These are phyloP conservation scores for Sebastes schlegelii DNA, from an alignment of 2,113 vertebrate genomes.

Conservation along the genomic window DNA sequence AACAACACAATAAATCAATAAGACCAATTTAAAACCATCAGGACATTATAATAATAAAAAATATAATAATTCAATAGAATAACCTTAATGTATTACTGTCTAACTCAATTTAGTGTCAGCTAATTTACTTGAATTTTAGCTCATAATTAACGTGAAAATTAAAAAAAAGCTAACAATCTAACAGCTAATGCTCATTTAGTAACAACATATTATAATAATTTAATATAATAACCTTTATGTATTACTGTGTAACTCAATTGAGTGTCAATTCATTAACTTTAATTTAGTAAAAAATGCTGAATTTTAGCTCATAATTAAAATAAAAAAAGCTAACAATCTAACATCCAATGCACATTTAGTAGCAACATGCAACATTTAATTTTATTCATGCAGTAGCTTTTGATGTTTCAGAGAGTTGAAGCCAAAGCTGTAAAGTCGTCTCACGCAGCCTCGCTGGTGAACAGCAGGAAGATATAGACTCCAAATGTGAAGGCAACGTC, in stretches of 20 bases:
- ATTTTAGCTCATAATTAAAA: background rate
- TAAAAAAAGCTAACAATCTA: no score
- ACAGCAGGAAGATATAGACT: slow-evolving; percentile 15
- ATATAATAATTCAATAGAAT: no score
- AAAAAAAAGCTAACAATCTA: background rate
- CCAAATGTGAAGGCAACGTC: slow-evolving; percentile 18
- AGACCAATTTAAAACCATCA: no score
- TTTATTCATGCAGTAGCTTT: background rate
- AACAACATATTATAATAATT: background rate
- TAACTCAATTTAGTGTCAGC: no score
- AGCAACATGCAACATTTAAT: background rate
- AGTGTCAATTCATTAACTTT: background rate
- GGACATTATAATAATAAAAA: no score
- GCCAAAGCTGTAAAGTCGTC: background rate
- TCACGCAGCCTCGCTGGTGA: background rate
- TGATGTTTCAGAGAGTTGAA: background rate
- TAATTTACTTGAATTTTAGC: background rate
- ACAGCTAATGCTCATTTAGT: background rate
- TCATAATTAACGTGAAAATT: background rate
- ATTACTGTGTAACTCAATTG: background rate
- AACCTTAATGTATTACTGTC: no score
- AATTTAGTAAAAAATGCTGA: background rate
- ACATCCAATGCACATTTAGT: background rate
- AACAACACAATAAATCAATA: no score
- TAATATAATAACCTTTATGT: background rate